These are phyloP conservation scores for Acanthurus tractus DNA, from an alignment of 2,797 vertebrate species.

Conservation along the genomic window DNA sequence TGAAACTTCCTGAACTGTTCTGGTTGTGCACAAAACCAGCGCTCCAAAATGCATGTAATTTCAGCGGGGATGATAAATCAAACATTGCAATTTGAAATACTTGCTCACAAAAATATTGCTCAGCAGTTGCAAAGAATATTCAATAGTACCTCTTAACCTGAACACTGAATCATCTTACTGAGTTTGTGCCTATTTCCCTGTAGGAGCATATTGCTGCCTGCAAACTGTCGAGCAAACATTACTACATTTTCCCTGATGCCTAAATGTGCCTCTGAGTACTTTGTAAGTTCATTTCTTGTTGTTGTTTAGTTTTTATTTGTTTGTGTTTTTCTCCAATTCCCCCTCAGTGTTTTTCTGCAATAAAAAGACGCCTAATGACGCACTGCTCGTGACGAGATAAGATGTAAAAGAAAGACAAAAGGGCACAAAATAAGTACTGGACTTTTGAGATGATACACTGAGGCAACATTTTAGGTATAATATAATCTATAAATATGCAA, in stretches of 20 bases:
- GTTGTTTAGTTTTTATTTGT: conserved; percentile 14
- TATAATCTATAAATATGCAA: not conserved
- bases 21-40: no score
- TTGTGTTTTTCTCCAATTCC: conserved; percentile 4
- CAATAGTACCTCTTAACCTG: not conserved
- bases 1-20: no score
- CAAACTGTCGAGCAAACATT: conserved; percentile 15
- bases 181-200: conserved; percentile 10
- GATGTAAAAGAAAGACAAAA: conserved; percentile 6
- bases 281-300: no score
- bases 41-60: no score
- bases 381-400: conserved; percentile 15
- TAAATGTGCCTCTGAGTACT: conserved; percentile 40
- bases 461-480: not conserved
- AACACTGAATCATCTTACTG: not conserved
- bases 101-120: not conserved
- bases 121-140: not conserved
- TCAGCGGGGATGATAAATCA: no score
- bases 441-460: not conserved
- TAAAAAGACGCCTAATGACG: conserved; percentile 26
- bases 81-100: no score
- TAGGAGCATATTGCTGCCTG: not conserved
- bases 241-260: conserved; percentile 10
- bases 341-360: conserved; percentile 7
- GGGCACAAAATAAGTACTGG: not conserved